Conservation (phyloP, 2,113 vertebrate species). For the Aegypius monachus region DNA sequence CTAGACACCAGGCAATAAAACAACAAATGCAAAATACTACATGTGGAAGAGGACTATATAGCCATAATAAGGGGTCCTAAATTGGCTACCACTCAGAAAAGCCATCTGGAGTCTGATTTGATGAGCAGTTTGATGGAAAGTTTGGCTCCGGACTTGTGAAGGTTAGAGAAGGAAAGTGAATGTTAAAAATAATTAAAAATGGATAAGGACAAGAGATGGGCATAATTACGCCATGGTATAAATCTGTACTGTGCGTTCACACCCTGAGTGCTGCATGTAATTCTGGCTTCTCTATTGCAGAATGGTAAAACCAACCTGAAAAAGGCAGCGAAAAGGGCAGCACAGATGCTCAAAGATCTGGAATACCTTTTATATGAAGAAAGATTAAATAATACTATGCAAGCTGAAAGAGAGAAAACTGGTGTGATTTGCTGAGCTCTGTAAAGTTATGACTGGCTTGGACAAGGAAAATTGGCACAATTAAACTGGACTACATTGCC, state of each 20-base stretch:
- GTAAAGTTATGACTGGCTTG: neutral
- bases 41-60: neutral
- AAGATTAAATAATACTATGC: neutral
- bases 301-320: neutral
- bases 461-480: neutral
- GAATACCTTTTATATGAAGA: neutral
- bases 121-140: neutral
- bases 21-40: neutral
- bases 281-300: neutral
- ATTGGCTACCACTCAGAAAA: neutral
- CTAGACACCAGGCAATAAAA: neutral
- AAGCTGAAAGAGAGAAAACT: neutral
- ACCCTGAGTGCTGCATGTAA: accelerated
- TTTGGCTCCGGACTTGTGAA: neutral
- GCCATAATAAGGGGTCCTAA: neutral
- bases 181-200: neutral
- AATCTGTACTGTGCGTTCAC: neutral
- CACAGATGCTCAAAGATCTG: neutral
- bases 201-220: neutral
- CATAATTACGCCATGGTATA: neutral
- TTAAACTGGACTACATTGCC: neutral
- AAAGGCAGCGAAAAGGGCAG: neutral
- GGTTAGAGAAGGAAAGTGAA: neutral
- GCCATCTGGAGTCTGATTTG: neutral
- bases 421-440: neutral